Conservation (phyloP, 2,797 vertebrate genomes). For the Serranus cabrilla region DNA sequence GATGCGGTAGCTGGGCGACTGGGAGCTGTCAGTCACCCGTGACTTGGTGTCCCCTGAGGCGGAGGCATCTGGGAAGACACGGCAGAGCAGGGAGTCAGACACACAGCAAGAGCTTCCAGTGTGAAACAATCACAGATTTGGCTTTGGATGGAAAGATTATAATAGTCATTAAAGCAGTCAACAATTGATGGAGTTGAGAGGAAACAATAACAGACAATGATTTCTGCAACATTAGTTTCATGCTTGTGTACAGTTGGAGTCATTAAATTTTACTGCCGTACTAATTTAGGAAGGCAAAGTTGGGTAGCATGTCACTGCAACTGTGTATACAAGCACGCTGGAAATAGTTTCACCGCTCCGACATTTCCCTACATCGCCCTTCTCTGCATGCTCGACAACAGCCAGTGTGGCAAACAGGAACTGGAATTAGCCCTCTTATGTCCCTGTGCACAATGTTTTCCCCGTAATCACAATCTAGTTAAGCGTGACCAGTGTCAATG, state of each 20-base stretch:
- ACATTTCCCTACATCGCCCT: slow-evolving; percentile 25
- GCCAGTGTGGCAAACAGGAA: slow-evolving; percentile 46
- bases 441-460: slow-evolving; percentile 41
- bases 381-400: slow-evolving; percentile 34
- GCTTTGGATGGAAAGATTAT: slow-evolving; percentile 38
- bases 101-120: slow-evolving; percentile 25
- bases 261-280: slow-evolving; percentile 63
- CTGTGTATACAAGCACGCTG: slow-evolving; percentile 30
- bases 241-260: slow-evolving; percentile 50
- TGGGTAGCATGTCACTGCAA: slow-evolving; percentile 24
- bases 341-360: slow-evolving; percentile 33
- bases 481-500: slow-evolving; percentile 68
- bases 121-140: slow-evolving; percentile 25
- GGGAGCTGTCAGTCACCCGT: slow-evolving; percentile 89
- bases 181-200: slow-evolving; percentile 37
- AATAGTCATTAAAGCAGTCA: slow-evolving; percentile 39
- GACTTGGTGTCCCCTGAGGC: slow-evolving; percentile 87
- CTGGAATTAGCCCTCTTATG: slow-evolving; percentile 64
- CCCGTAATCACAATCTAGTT: slow-evolving; percentile 68
- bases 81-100: slow-evolving; percentile 49
- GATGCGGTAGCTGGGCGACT: slow-evolving; percentile 91
- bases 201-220: slow-evolving; percentile 49
- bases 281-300: slow-evolving; percentile 53
- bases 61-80: slow-evolving; percentile 89
- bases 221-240: slow-evolving; percentile 71